A percentile compares a stretch with the other conserved stretches of the same genome.
Conservation (phyloP, 2,888 invertebrate genomes). For the Tolmerus cingulatus region DNA sequence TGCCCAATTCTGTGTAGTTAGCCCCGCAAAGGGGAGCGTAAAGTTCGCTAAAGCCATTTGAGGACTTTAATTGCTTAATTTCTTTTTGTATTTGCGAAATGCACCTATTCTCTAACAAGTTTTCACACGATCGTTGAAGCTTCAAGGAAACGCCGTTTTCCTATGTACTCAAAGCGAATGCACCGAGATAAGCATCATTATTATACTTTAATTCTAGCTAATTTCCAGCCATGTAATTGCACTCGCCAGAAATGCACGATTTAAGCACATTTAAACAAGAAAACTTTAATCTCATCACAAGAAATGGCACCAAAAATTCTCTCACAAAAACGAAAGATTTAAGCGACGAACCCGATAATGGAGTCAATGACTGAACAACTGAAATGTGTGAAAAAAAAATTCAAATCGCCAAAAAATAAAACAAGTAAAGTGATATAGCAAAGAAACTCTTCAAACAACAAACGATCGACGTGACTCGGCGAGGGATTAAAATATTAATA, state of each 20-base stretch:
- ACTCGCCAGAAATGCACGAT: constrained; percentile 15
- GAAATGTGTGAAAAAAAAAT: not conserved
- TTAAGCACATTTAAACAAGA: constrained; percentile 19
- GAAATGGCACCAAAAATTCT: constrained; percentile 14
- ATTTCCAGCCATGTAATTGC: not conserved
- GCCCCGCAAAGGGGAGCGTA: constrained; percentile 60
- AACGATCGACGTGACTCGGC: not conserved
- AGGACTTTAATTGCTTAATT: not conserved
- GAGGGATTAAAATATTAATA: not conserved
- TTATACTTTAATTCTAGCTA: constrained; percentile 10
- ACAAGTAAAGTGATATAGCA: not conserved
- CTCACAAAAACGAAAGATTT: constrained; percentile 40
- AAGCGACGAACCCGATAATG: constrained; percentile 24
- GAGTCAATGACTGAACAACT: constrained; percentile 26
- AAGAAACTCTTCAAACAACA: constrained; percentile 19
- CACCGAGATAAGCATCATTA: not conserved
- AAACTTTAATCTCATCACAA: constrained; percentile 18
- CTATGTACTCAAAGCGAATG: not conserved
- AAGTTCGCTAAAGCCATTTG: constrained; percentile 62
- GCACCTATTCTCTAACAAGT: not conserved
- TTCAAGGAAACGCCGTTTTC: not conserved
- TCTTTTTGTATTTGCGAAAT: not conserved
- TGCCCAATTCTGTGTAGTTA: constrained; percentile 58
- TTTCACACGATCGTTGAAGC: not conserved
- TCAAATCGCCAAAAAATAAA: not conserved